Conservation (phyloP, 1,140 invertebrate species). For the Drosophila kanapiae region DNA sequence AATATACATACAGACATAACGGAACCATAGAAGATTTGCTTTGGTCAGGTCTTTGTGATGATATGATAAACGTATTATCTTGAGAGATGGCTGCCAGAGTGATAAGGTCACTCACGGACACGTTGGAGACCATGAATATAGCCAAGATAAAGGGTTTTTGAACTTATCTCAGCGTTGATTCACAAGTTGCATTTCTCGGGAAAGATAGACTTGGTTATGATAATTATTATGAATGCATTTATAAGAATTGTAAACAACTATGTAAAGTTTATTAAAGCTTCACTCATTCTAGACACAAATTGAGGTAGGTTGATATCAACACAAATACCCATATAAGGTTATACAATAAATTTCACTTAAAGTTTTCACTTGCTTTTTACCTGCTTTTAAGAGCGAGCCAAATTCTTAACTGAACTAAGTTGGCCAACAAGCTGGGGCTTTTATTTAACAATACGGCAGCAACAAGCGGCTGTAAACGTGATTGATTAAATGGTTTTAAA, state of each 20-base stretch:
- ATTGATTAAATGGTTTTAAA: slow-evolving; percentile 58
- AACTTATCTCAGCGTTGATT: slow-evolving; percentile 1
- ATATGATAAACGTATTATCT: slow-evolving; percentile 36
- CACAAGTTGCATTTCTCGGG: not conserved
- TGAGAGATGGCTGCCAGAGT: slow-evolving; percentile 2
- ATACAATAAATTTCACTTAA: slow-evolving; percentile 13
- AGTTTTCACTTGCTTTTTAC: slow-evolving; percentile 3
- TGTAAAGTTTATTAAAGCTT: not conserved
- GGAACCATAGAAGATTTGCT: slow-evolving; percentile 26
- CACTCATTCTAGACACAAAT: not conserved
- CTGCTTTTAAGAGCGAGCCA: not conserved
- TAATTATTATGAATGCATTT: too few species aligned
- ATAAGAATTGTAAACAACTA: too few species aligned
- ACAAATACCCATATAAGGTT: not conserved
- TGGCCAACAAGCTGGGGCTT: slow-evolving; percentile 3
- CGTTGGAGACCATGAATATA: not conserved
- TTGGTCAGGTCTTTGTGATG: slow-evolving; percentile 16
- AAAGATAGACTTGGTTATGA: not conserved
- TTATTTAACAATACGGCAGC: slow-evolving; percentile 32
- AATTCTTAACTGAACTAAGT: slow-evolving; percentile 37
- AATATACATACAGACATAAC: slow-evolving; percentile 6
- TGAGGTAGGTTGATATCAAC: slow-evolving; percentile 22
- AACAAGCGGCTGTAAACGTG: slow-evolving; percentile 23
- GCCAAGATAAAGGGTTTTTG: slow-evolving; percentile 1
- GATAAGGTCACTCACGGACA: slow-evolving; percentile 9